phyloP scores from a whole-genome alignment of 2,113 vertebrate species.

The Perognathus longimembris region DNA sequence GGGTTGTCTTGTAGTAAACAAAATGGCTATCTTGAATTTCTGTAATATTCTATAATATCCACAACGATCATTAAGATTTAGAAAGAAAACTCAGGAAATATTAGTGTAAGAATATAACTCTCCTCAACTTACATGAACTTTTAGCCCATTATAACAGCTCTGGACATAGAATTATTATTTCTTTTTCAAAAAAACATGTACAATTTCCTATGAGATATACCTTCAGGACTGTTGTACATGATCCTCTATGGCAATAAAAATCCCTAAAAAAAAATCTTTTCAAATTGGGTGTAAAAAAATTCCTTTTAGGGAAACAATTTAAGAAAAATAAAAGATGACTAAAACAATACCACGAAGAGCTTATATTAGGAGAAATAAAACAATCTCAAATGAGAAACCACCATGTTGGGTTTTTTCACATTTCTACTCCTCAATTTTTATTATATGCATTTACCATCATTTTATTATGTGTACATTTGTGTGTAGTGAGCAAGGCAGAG shows the following conservation, averaged over 20 bases:
- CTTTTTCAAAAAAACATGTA: not conserved
- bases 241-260: not conserved
- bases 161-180: not conserved
- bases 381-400: not conserved
- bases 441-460: slow-evolving; percentile 18
- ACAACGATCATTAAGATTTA: slow-evolving; percentile 14
- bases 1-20: not conserved
- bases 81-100: slow-evolving; percentile 48
- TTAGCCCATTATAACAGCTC: not conserved
- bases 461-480: not conserved
- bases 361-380: no score
- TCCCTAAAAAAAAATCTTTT: no score
- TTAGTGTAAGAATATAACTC: not conserved
- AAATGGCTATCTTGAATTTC: slow-evolving; percentile 67
- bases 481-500: not conserved
- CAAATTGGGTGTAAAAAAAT: no score
- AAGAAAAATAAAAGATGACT: no score
- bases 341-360: no score
- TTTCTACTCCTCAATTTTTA: slow-evolving; percentile 1
- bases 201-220: not conserved
- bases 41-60: not conserved
- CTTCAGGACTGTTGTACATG: not conserved
- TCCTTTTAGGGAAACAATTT: no score
- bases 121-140: not conserved
- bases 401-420: not conserved